Base-by-base conservation (phyloP, 1,140 invertebrate species). In the Nomia melanderi region DNA sequence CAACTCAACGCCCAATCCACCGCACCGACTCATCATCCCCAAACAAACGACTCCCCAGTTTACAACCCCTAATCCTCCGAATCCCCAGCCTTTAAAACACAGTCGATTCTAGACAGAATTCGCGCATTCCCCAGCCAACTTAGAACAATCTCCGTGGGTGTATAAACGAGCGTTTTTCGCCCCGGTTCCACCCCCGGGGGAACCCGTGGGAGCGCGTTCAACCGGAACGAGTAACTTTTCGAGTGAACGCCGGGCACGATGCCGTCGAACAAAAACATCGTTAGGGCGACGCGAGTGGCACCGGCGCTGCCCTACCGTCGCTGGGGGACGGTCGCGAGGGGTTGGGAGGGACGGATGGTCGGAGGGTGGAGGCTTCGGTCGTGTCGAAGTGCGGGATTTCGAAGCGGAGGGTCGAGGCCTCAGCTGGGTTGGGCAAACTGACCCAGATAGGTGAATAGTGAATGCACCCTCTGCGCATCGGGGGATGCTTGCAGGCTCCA, bases 391-490 rank as follows among this genome's bases (percentile, higher is more conserved):
- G 54, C 39, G 54, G 62, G 79, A 82, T 82, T 78, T 83, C 71
- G 73, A 67, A 75, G 72, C 54, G 70, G 57, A 78, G 73, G 77
- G 67, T 74, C 79, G 81, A 83, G 70, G 60, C 76, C 76, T 80
- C 73, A 62, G 59, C 67, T 84, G 78, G 82, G 78, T 84, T 84
- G 82, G 82, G 78, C 82, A 84, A 84, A 84, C 82, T 82, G 82
- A 84, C 82, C 82, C 79, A 84, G 81, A 84, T 84, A 80, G 77
- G 65, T 84, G 82, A 84, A 83, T 84, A 83, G 82, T 70, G 78
- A 84, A 81, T 83, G 82, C 69, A 77, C 63, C 62, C 77, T 76
- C 71, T 60, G 56, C 63, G 60, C 70, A 39, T 53, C 39, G 72
- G 14, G 44, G 54, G 47, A 44, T 66, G 39, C 64, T 82, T 53